Evolutionary conservation across 2,113 vertebrate genomes (phyloP).

Genomic region (Plotosus lineatus): DNA sequence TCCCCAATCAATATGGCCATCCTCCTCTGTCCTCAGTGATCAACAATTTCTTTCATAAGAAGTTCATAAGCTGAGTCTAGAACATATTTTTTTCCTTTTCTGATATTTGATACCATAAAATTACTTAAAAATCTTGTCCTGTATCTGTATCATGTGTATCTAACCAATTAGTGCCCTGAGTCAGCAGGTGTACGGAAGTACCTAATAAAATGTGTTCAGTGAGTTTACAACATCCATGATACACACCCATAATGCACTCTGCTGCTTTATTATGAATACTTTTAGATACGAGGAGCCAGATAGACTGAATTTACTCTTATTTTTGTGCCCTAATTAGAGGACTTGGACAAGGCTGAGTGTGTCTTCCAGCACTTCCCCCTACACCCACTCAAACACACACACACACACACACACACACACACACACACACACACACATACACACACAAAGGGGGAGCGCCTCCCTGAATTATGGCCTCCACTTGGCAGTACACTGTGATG

Average conservation of each 20-base stretch:
- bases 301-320: conserved; percentile 48
- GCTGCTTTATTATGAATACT: not conserved
- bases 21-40: too few relatives aligned
- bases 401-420: not conserved
- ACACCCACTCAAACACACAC: not conserved
- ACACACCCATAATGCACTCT: conserved; percentile 7
- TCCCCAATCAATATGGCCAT: too few relatives aligned
- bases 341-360: conserved; percentile 45
- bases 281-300: conserved; percentile 22
- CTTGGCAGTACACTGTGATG: conserved; percentile 29
- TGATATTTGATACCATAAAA: not conserved
- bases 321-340: conserved; percentile 62
- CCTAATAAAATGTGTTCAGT: not conserved
- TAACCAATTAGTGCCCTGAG: not conserved
- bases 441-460: not conserved
- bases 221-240: not conserved
- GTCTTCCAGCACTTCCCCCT: not conserved
- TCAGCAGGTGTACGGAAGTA: not conserved
- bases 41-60: too few relatives aligned
- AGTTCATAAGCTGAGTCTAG: too few relatives aligned
- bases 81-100: not conserved
- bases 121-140: not conserved
- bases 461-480: conserved; percentile 34
- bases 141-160: not conserved
- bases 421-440: conserved; percentile 20